phyloP scores from a whole-genome alignment of 1,140 invertebrate genomes.

The Tetragnatha versicolor region DNA sequence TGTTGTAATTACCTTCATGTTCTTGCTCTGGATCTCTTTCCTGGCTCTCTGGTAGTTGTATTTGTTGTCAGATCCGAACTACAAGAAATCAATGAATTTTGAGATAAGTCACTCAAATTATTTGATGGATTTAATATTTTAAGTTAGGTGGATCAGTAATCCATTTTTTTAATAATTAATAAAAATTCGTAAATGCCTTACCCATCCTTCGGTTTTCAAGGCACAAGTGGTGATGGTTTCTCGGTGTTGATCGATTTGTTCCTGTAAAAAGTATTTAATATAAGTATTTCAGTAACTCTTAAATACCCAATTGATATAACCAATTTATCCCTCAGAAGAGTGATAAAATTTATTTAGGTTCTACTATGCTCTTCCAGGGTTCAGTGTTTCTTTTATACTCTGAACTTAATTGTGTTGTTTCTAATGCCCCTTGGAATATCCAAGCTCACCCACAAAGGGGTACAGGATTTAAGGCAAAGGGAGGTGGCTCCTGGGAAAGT shows the following conservation, averaged over 20 bases:
- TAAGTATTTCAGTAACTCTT: too few species aligned
- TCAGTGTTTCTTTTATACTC: too few species aligned
- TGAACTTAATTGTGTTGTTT: too few species aligned
- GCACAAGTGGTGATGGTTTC: conserved; percentile 57
- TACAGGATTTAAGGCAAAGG: too few species aligned
- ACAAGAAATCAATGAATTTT: neutral
- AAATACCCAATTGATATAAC: too few species aligned
- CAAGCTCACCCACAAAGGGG: too few species aligned
- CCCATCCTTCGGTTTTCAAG: conserved; percentile 56
- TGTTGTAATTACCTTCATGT: conserved; percentile 53
- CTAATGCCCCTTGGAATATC: too few species aligned
- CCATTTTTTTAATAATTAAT: neutral
- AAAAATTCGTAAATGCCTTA: conserved; percentile 16
- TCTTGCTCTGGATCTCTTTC: conserved; percentile 59
- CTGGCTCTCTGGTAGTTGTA: conserved; percentile 60
- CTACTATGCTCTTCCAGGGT: too few species aligned
- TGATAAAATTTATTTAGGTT: too few species aligned
- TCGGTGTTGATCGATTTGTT: conserved; percentile 54
- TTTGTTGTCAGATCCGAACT: conserved; percentile 56
- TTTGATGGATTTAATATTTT: neutral
- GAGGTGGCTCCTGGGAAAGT: too few species aligned
- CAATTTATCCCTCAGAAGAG: too few species aligned
- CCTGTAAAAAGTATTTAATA: conserved; percentile 31
- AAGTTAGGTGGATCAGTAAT: neutral
- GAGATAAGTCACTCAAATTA: neutral